Percentiles rank a stretch among this genome's conserved stretches.
These are phyloP conservation scores for Eumaeus atala DNA, from an alignment of 1,140 invertebrate genomes.

Conservation along the genomic window DNA sequence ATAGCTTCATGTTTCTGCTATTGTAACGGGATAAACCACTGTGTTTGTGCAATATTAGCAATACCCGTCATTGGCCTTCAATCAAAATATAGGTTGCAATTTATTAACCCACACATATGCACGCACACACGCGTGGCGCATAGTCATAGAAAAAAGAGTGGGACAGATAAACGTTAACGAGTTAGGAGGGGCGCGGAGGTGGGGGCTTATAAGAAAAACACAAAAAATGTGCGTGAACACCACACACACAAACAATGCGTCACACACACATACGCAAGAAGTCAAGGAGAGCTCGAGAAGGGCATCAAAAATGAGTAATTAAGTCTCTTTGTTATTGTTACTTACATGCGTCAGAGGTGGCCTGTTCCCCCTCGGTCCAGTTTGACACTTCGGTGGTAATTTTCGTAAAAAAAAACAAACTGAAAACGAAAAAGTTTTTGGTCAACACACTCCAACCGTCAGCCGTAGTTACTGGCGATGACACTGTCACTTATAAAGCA, in stretches of 20 bases:
- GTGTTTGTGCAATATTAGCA: background rate
- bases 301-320: constrained; percentile 29
- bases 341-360: constrained; percentile 71
- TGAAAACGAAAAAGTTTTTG: constrained; percentile 43
- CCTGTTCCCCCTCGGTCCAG: constrained; percentile 66
- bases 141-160: constrained; percentile 68
- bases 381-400: constrained; percentile 72
- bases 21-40: constrained; percentile 2
- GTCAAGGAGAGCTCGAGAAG: constrained; percentile 53
- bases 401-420: constrained; percentile 54
- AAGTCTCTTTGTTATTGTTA: constrained; percentile 30
- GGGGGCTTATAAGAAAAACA: constrained; percentile 58
- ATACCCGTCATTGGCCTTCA: constrained; percentile 55
- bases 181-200: constrained; percentile 51
- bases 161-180: constrained; percentile 64
- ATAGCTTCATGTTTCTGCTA: background rate
- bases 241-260: constrained; percentile 42
- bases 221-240: constrained; percentile 69
- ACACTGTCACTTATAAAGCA: constrained; percentile 57
- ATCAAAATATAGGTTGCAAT: constrained; percentile 71
- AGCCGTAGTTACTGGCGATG: constrained; percentile 42
- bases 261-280: constrained; percentile 37
- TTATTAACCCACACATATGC: constrained; percentile 61
- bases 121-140: constrained; percentile 42
- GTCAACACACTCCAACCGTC: constrained; percentile 41